Evolutionary conservation across 2,113 vertebrate species (phyloP).

Genomic region (Cryptotis parvus): DNA sequence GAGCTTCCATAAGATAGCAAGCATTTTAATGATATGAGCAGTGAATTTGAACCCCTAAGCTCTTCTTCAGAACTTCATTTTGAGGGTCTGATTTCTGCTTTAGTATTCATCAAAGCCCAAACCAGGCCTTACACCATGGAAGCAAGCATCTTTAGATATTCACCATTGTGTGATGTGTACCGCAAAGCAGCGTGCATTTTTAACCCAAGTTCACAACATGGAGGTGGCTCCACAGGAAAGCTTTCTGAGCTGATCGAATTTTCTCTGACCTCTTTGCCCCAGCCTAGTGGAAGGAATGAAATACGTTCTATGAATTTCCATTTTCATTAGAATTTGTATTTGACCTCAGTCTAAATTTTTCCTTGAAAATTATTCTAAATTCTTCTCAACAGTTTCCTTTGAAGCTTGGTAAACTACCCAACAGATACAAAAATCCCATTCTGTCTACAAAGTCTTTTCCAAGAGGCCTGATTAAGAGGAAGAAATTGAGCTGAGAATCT

Average conservation of each 20-base stretch:
- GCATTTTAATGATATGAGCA: conserved; percentile 73
- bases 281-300: not conserved
- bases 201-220: conserved; percentile 1
- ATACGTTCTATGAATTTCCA: not conserved
- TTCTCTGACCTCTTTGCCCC: not conserved
- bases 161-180: not conserved
- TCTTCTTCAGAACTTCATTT: conserved; percentile 78
- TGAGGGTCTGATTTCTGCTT: conserved; percentile 72
- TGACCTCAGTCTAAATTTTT: conserved; percentile 38
- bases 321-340: conserved; percentile 49
- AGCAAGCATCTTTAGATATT: not conserved
- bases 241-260: conserved; percentile 18
- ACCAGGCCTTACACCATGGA: not conserved
- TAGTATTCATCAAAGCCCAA: conserved; percentile 72
- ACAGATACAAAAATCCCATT: not conserved
- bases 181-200: not conserved
- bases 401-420: not conserved
- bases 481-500: conserved; percentile 23
- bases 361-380: conserved; percentile 33
- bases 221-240: not conserved
- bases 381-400: conserved; percentile 6
- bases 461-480: not conserved
- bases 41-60: conserved; percentile 67
- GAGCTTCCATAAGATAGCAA: conserved; percentile 61
- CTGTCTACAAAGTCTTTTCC: not conserved